A percentile compares a stretch with the other conserved stretches of the same genome.
Conservation (phyloP, 2,113 vertebrate species). For the Lamprotornis superbus region DNA sequence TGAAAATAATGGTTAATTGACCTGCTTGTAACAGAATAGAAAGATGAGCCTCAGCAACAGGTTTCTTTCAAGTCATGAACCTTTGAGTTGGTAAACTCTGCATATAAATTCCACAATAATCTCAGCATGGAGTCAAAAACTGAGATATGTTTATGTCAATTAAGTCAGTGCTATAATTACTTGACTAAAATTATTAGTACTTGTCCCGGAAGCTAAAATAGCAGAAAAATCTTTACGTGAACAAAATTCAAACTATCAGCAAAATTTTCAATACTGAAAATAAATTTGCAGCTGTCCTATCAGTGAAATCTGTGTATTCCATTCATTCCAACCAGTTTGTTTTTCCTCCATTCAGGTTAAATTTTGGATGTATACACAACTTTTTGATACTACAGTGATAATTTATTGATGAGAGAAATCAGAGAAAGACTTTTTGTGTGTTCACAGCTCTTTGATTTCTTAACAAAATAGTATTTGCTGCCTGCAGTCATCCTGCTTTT, state of each 20-base stretch:
- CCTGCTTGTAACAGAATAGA: neutral
- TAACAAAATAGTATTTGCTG: neutral
- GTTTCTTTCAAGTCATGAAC: neutral
- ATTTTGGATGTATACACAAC: neutral
- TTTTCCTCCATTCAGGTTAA: neutral
- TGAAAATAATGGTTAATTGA: neutral
- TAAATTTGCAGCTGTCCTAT: neutral
- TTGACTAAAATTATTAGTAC: neutral
- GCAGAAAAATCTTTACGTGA: neutral
- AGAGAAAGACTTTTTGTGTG: neutral
- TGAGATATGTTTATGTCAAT: neutral
- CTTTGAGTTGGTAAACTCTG: neutral
- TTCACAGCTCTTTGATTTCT: neutral
- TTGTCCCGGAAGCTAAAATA: neutral
- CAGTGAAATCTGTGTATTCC: neutral
- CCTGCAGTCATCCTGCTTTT: neutral
- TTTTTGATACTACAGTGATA: neutral
- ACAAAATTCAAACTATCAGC: neutral
- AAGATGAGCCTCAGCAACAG: neutral
- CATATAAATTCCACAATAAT: neutral
- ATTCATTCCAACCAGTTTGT: rapidly evolving
- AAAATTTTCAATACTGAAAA: neutral
- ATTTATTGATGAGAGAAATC: neutral
- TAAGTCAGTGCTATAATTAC: neutral
- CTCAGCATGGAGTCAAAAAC: neutral